Evolutionary conservation across 2,113 vertebrate species (phyloP).

Genomic region (Rhinoptilus africanus): DNA sequence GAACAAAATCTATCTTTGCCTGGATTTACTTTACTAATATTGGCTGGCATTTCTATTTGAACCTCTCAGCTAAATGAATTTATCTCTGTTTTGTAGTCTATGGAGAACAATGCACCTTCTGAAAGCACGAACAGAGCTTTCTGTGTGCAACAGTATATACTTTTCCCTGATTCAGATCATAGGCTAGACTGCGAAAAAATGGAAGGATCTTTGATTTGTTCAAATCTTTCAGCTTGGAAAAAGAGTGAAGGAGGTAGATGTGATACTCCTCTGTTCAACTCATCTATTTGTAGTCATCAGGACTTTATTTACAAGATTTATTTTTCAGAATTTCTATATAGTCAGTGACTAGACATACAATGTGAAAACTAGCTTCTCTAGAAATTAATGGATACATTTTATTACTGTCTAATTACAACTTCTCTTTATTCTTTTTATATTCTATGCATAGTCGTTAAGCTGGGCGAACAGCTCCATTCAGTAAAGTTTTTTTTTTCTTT

Average conservation of each 20-base stretch:
- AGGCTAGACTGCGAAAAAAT: background rate
- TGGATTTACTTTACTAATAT: constrained; percentile 30
- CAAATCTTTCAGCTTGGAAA: background rate
- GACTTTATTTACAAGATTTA: background rate
- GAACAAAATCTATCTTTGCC: constrained; percentile 34
- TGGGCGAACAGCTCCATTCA: background rate
- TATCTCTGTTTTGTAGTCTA: background rate
- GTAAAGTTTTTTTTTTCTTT: background rate
- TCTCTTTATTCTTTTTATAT: background rate
- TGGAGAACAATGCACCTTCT: background rate
- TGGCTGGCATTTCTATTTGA: constrained; percentile 32
- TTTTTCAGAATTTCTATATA: background rate
- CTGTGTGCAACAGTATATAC: background rate
- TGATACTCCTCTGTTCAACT: background rate
- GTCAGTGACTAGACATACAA: background rate
- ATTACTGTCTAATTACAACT: background rate
- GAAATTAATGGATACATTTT: background rate
- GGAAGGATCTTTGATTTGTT: background rate
- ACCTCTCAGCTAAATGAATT: constrained; percentile 21
- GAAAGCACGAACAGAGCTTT: background rate
- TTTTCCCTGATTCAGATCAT: background rate
- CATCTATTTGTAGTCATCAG: background rate
- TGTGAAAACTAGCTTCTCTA: background rate
- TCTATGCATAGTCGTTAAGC: background rate
- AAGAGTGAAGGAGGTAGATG: background rate